Conservation (phyloP, 2,113 vertebrate genomes). For the Eurystomus gularis region DNA sequence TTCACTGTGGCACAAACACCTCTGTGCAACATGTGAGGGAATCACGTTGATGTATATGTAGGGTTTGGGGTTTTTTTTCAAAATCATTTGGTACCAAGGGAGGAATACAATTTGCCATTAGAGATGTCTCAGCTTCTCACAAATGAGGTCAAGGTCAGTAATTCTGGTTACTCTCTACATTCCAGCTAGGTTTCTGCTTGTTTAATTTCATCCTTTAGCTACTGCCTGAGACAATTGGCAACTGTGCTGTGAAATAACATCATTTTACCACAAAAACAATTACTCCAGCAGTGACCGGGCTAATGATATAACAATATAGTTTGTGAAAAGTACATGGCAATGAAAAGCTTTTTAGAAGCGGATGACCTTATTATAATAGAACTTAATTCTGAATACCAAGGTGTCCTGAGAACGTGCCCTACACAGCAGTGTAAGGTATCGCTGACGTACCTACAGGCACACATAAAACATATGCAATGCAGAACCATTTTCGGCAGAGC, state of each 20-base stretch:
- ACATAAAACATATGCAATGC: background rate
- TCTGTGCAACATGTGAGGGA: background rate
- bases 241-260: background rate
- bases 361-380: background rate
- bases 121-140: background rate
- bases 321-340: background rate
- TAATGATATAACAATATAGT: background rate
- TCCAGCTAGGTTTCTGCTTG: background rate
- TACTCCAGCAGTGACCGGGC: background rate
- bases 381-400: background rate
- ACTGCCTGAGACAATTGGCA: background rate
- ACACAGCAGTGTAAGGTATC: background rate
- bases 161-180: background rate
- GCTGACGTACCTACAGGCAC: background rate
- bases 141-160: conserved; percentile 7
- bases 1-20: background rate
- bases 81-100: background rate
- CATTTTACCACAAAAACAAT: background rate
- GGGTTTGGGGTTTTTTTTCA: background rate
- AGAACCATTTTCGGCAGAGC: background rate
- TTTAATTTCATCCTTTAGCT: background rate
- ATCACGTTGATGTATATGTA: background rate
- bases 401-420: background rate
- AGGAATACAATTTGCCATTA: background rate
- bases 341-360: background rate